Conservation (phyloP, 2,113 vertebrate genomes). For the Entelurus aequoreus region DNA sequence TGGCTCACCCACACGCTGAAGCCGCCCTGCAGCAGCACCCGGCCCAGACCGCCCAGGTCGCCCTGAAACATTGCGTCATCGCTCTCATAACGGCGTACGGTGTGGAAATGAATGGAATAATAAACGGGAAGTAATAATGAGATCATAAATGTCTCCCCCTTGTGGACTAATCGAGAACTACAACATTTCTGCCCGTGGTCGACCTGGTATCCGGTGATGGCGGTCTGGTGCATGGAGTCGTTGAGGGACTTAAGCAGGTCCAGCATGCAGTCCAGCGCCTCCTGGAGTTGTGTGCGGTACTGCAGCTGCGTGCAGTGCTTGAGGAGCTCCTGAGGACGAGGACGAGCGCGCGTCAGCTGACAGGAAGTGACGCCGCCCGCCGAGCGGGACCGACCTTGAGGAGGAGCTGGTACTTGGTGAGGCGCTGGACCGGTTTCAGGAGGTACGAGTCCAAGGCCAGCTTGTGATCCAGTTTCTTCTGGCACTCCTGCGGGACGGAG, state of each 20-base stretch:
- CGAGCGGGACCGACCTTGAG: slow-evolving; percentile 76
- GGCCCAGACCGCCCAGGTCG: slow-evolving; percentile 86
- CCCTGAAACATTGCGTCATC: slow-evolving; percentile 68
- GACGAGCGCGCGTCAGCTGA: background rate
- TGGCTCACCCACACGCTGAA: slow-evolving; percentile 95
- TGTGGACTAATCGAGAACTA: background rate
- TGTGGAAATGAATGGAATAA: background rate
- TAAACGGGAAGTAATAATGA: background rate
- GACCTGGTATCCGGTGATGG: slow-evolving; percentile 91
- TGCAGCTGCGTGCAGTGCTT: slow-evolving; percentile 82
- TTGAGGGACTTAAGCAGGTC: slow-evolving; percentile 94
- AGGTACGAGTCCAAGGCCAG: slow-evolving; percentile 93
- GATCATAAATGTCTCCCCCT: background rate
- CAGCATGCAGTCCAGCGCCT: slow-evolving; percentile 88
- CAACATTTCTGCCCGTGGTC: background rate
- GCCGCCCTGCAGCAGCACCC: slow-evolving; percentile 85
- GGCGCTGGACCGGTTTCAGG: slow-evolving; percentile 93
- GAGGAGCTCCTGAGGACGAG: slow-evolving; percentile 80
- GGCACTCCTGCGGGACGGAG: slow-evolving; percentile 78
- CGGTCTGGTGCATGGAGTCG: slow-evolving; percentile 97
- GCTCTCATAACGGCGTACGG: background rate
- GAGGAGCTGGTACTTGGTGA: slow-evolving; percentile 95
- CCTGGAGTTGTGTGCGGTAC: slow-evolving; percentile 80
- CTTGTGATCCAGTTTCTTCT: slow-evolving; percentile 90
- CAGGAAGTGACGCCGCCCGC: background rate